Percentiles rank a stretch among this genome's conserved stretches.
Evolutionary conservation across 2,888 invertebrate species (phyloP).

Genomic region (Agonopterix alstromeriana): DNA sequence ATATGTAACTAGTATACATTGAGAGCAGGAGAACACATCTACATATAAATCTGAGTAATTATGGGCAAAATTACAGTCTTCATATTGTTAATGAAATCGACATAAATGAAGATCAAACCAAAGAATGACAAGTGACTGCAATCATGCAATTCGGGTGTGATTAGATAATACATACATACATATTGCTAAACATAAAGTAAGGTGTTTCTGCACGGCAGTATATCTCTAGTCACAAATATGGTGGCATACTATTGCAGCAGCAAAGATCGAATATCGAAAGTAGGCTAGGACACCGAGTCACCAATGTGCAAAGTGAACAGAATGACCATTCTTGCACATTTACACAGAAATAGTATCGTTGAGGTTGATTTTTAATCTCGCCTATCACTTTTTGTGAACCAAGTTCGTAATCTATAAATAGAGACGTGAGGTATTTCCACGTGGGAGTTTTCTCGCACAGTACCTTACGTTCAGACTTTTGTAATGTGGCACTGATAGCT

Average conservation of each 20-base stretch:
- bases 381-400: constrained; percentile 55
- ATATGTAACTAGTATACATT: too few species aligned
- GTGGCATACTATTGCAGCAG: too few species aligned
- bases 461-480: constrained; percentile 59
- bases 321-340: neutral
- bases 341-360: constrained; percentile 14
- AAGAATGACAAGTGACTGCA: neutral
- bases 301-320: too few species aligned
- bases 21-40: too few species aligned
- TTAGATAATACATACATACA: neutral
- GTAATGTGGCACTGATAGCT: constrained; percentile 50
- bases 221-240: too few species aligned
- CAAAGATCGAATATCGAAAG: too few species aligned
- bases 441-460: constrained; percentile 64
- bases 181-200: too few species aligned
- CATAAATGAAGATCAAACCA: neutral
- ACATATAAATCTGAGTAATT: too few species aligned
- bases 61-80: too few species aligned
- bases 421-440: constrained; percentile 73
- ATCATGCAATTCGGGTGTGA: neutral
- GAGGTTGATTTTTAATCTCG: constrained; percentile 34
- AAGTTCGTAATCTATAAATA: constrained; percentile 70
- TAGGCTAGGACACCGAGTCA: too few species aligned
- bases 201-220: too few species aligned
- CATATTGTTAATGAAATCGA: neutral